Base-by-base conservation (phyloP, 2,113 vertebrate species). In the Perca flavescens region DNA sequence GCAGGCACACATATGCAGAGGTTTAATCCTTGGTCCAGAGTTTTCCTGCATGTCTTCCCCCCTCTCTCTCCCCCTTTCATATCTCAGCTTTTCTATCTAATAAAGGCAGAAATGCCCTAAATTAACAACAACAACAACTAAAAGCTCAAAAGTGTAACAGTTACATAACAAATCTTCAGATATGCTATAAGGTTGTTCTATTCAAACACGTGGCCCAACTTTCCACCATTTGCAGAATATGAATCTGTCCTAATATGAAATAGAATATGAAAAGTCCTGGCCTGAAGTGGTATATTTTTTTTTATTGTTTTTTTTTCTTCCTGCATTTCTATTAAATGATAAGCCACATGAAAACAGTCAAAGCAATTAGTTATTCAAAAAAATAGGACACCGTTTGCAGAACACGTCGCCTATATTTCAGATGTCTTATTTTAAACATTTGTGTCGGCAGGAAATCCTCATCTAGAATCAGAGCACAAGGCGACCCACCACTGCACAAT, bases 401-500 rank as follows among this genome's bases (percentile, higher is more conserved):
- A 83, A 22, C 52, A 84, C 66, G 47, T 47, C 62, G 65, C 28
- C 63, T 61, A 74, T 62, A 75, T 75, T 71, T 65, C 28, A 47
- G 36, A 16, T 62, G 40, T 31, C 73, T 54, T 28, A 15, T 77
- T 66, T 65, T 28, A 62, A 75, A 61, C 16, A 81, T 64, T 56
- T 64, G 54, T 47, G 56, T 56, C 17, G 5, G 67, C 58, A 67
- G 64, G 31, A 62, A 67, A 68, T 66, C 47, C 17, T 79, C 47
- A 82, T 61, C 57, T 68, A 68, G 31, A 88, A 77, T 71, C 70
- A 58, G 50, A 86, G 65, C 58, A 85, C 68, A 63, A 67, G 64
- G 34, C 9, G 0, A 76, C 73, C 21, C n/a, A 83, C 73, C 70
- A 87, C 64, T 46, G 7, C 15, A 91, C 80, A 63, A 62, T 7